Evolutionary conservation across 2,113 vertebrate species (phyloP).

Genomic region (Phyllopteryx taeniolatus): DNA sequence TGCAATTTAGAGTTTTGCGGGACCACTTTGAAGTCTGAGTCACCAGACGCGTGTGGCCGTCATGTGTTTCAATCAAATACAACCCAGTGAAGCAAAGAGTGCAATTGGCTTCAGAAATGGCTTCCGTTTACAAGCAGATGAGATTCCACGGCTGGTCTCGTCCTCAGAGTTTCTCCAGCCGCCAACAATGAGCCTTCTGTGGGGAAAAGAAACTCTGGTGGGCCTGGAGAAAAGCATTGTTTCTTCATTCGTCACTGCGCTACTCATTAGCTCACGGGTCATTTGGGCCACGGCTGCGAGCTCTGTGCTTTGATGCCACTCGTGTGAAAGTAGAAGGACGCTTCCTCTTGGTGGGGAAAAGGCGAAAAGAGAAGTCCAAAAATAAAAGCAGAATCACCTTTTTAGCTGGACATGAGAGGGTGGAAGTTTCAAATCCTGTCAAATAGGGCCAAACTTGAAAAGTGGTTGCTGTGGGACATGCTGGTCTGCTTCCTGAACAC

Average conservation of each 20-base stretch:
- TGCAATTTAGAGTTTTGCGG: constrained; percentile 3
- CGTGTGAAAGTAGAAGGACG: not conserved
- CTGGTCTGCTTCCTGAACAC: not conserved
- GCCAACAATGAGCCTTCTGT: constrained; percentile 70
- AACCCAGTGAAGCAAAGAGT: not conserved
- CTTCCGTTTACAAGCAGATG: constrained; percentile 12
- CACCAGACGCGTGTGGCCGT: not conserved
- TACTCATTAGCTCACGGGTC: constrained; percentile 51
- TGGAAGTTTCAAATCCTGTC: not conserved
- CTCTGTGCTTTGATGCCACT: not conserved
- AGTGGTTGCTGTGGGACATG: not conserved
- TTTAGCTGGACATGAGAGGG: not conserved
- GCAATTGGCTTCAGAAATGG: not conserved
- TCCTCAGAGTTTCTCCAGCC: constrained; percentile 42
- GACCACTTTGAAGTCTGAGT: constrained; percentile 4
- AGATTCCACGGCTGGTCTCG: constrained; percentile 26
- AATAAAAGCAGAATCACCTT: not conserved
- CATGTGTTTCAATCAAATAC: not conserved
- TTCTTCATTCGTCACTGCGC: constrained; percentile 56
- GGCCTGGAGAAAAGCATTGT: constrained; percentile 62
- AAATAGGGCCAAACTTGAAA: not conserved
- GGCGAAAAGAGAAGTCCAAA: not conserved
- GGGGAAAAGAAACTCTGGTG: constrained; percentile 29
- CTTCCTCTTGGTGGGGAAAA: not conserved
- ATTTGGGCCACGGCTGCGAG: constrained; percentile 9